Base-by-base conservation (phyloP, 2,113 vertebrate species). In the mouse (Mus musculus) region DNA sequence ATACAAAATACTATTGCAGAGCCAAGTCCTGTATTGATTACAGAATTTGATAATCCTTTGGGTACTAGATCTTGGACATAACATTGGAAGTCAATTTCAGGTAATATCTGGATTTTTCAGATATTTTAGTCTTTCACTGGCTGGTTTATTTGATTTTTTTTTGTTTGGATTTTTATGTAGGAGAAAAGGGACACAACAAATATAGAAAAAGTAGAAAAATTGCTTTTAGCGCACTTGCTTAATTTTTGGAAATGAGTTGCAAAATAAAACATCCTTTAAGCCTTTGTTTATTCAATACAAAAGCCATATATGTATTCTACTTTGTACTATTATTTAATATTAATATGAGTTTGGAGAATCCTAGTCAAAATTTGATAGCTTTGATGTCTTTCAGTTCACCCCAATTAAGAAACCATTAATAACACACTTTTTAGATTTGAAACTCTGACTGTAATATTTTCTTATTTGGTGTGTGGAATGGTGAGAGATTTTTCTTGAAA, bases 241-340 rank as follows among this genome's bases (percentile, higher is more conserved):
- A 85, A 33, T 76, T 89, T 89, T 81, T 96, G 28, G 36, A 91
- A 76, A 65, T 42, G 7, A 92, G 42, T 16, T 92, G n/a, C 56
- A 87, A 93, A 89, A 84, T 75, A 85, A 65, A 65, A 46, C 59
- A 84, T 6, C 19, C 5, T 67, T 90, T 42, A 5, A 12, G 63
- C 26, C n/a, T 89, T 87, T 82, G 13, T 89, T 94, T 75, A 67
- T 22, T 91, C 81, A 81, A 17, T 93, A 7, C 30, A 89, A 54
- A 7, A 63, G 2, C 6, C 22, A 24, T 26, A 63, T 65, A 65
- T 65, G 5, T n/a, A 19, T 88, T 42, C 65, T 71, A 0, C 5
- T n/a, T 52, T 89, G 71, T 14, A 54, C 1, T 52, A 73, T 19
- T 72, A n/a, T 11, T 52, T n/a, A 49, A 54, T 33, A 59, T 94